phyloP scores from a whole-genome alignment of 2,797 vertebrate genomes.

The Myiotriccus ornatus region DNA sequence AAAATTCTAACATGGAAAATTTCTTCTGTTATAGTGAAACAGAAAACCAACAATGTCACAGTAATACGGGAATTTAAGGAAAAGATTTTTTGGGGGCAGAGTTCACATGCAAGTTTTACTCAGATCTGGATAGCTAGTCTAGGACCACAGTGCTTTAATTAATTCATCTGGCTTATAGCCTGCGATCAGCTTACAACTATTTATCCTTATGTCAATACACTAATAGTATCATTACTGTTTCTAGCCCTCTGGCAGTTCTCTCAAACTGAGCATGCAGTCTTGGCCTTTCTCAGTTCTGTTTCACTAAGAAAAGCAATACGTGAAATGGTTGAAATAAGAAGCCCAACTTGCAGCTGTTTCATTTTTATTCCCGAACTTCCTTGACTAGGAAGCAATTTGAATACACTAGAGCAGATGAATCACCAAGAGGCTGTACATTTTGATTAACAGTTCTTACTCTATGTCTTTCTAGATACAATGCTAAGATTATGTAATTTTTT shows the following conservation, averaged over 20 bases:
- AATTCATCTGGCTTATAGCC: neutral
- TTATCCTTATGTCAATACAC: neutral
- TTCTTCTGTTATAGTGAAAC: neutral
- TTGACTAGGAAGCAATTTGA: neutral
- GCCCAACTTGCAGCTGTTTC: neutral
- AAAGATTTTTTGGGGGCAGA: neutral
- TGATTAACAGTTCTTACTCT: neutral
- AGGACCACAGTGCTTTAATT: neutral
- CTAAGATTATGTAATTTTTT: neutral
- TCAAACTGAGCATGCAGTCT: neutral
- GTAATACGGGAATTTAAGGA: neutral
- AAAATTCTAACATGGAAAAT: neutral
- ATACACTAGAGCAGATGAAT: neutral
- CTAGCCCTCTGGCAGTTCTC: neutral
- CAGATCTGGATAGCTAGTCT: neutral
- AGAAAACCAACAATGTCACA: neutral
- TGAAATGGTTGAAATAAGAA: neutral
- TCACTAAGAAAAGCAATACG: neutral
- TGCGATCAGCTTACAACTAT: neutral
- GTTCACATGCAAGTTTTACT: neutral
- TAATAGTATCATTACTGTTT: neutral
- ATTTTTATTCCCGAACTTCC: neutral
- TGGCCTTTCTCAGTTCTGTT: neutral
- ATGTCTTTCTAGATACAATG: neutral
- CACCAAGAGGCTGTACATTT: neutral